These are phyloP conservation scores for Syrista parreyssii DNA, from an alignment of 2,888 invertebrate species.

Conservation along the genomic window DNA sequence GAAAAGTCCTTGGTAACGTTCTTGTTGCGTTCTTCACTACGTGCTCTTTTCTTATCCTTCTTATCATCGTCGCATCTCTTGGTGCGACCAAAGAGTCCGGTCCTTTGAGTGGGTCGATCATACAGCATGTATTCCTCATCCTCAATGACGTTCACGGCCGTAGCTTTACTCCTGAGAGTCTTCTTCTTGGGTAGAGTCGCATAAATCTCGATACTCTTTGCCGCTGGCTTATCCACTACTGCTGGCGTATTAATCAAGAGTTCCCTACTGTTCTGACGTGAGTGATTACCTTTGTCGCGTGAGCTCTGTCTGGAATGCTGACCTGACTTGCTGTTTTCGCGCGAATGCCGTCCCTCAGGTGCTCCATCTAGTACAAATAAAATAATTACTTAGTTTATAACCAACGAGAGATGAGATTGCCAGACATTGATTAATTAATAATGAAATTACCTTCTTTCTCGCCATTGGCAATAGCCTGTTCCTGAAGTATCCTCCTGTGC, in stretches of 20 bases:
- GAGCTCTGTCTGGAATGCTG: slow-evolving; percentile 83
- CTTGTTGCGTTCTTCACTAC: slow-evolving; percentile 88
- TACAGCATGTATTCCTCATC: slow-evolving; percentile 76
- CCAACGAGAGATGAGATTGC: neutral
- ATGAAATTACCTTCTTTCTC: slow-evolving; percentile 67
- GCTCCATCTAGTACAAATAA: slow-evolving; percentile 56
- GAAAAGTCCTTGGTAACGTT: slow-evolving; percentile 77
- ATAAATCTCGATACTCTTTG: slow-evolving; percentile 87
- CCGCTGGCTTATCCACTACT: slow-evolving; percentile 62
- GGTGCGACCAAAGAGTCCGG: slow-evolving; percentile 76
- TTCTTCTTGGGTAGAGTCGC: slow-evolving; percentile 92
- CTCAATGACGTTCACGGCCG: slow-evolving; percentile 76
- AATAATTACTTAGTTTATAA: neutral
- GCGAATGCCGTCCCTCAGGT: slow-evolving; percentile 75
- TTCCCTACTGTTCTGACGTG: slow-evolving; percentile 74
- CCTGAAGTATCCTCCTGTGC: slow-evolving; percentile 82
- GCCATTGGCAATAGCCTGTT: slow-evolving; percentile 71
- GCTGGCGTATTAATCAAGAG: slow-evolving; percentile 61
- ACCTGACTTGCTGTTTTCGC: slow-evolving; percentile 79
- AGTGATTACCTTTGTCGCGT: slow-evolving; percentile 75
- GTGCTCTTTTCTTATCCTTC: slow-evolving; percentile 79
- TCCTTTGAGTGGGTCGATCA: slow-evolving; percentile 77
- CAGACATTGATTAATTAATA: neutral
- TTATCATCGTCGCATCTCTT: slow-evolving; percentile 77
- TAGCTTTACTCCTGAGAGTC: slow-evolving; percentile 72